Base-by-base conservation (phyloP, 2,888 invertebrate genomes). In the Rhogogaster chlorosoma region DNA sequence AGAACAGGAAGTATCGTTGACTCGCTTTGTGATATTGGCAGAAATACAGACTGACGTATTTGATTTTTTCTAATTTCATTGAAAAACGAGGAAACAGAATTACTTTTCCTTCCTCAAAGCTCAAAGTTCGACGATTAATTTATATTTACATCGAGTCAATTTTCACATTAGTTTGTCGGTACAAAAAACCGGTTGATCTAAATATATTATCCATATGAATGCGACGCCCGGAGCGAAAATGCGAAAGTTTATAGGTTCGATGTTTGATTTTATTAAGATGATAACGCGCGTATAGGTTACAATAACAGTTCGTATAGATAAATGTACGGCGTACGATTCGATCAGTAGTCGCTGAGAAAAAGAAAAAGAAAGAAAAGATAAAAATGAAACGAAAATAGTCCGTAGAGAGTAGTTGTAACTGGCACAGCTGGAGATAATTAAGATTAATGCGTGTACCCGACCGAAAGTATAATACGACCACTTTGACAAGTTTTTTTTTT, bases 201-300 rank as follows among this genome's bases (percentile, higher is more conserved):
- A 75, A 45, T 38, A 45, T 7, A 12, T 36, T 45, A 26, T 26
- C 42, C 22, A 42, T n/a, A n/a, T 75, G 1, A 10, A 45, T 45
- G 75, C 75, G 75, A 26, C 10, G 78, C 78, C 78, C 53, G 78
- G 53, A 78, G 78, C 78, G 78, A 32, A 57, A 78, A 78, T 78
- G 78, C 78, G 78, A 78, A 78, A 78, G 78, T 78, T 78, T 78
- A n/a, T n/a, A 78, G 26, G 18, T 18, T 7, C 26, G 61, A 36
- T 78, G 42, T 29, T 77, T 78, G 78, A 78, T 78, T 78, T 49
- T 78, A 78, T 36, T 53, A 29, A 78, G 5, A 78, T 53, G 78
- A 78, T 78, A 78, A 78, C 42, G 45, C 26, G 10, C 12, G 61
- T 78, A 36, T 75, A 49, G 75, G 42, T 75, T 42, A 75, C 75